phyloP scores from a whole-genome alignment of 2,797 vertebrate genomes.

The Hylomyscus alleni region DNA sequence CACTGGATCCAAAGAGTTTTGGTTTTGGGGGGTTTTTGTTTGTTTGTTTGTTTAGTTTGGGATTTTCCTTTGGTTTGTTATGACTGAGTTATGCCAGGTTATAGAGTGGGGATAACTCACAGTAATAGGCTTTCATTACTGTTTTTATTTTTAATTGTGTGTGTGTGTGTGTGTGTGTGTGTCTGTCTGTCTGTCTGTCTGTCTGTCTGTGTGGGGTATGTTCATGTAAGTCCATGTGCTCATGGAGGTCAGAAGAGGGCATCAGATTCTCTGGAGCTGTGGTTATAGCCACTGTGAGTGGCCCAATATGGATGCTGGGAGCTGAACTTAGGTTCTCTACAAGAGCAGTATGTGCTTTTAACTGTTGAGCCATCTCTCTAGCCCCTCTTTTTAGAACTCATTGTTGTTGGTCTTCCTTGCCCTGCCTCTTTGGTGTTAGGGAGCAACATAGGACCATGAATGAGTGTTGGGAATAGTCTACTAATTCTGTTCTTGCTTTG shows the following conservation, averaged over 20 bases:
- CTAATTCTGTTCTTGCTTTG: neutral
- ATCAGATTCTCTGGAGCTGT: neutral
- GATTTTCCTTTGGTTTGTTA: neutral
- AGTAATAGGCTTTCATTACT: neutral
- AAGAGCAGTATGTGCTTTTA: neutral
- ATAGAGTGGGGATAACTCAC: neutral
- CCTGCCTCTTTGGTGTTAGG: neutral
- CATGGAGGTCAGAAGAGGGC: neutral
- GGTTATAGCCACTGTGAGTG: neutral
- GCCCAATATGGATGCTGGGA: neutral
- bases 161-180: neutral
- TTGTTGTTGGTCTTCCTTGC: neutral
- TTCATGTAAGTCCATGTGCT: neutral
- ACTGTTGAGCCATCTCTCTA: neutral
- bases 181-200: neutral
- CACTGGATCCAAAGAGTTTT: neutral
- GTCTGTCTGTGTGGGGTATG: neutral
- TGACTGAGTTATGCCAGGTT: neutral
- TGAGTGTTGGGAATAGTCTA: neutral
- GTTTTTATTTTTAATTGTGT: neutral
- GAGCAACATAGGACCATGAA: neutral
- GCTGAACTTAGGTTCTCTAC: neutral
- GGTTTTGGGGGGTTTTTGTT: neutral
- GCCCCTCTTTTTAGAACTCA: neutral
- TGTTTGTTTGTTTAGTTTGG: neutral